A percentile compares a stretch with the other conserved stretches of the same genome.
These are phyloP conservation scores for Cirrhinus mrigala DNA, from an alignment of 2,797 vertebrate genomes.

Conservation along the genomic window DNA sequence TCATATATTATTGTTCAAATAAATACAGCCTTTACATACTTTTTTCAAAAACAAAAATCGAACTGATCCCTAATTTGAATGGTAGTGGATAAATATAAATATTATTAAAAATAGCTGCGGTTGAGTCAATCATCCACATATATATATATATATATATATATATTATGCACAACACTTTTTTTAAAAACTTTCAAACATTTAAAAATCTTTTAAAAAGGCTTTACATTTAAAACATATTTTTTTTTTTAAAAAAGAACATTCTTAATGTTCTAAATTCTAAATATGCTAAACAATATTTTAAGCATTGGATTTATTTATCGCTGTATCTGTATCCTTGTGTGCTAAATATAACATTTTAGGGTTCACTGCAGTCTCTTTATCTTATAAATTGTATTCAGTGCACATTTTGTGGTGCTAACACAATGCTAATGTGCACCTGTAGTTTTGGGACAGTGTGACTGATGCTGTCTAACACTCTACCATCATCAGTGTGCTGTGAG, in stretches of 20 bases:
- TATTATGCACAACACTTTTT: neutral
- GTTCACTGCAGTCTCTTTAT: neutral
- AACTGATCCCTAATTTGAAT: neutral
- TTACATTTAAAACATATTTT: too few relatives aligned
- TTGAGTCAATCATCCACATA: neutral
- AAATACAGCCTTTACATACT: too few relatives aligned
- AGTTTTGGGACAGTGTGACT: constrained; percentile 23
- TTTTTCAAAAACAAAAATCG: neutral
- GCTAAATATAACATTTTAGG: neutral
- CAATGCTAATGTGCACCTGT: constrained; percentile 34
- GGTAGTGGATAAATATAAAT: neutral
- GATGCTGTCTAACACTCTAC: constrained; percentile 21
- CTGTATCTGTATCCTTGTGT: neutral
- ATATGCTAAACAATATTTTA: neutral
- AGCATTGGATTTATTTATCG: neutral
- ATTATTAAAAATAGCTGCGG: neutral
- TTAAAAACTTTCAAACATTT: neutral
- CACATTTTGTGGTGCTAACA: constrained; percentile 20
- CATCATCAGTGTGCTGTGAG: constrained; percentile 3
- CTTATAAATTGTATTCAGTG: neutral
- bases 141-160: neutral
- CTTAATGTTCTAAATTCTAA: neutral
- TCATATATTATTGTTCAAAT: too few relatives aligned
- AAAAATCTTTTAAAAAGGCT: neutral
- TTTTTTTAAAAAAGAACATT: too few relatives aligned